Conservation (phyloP, 1,140 invertebrate genomes). For the Nomia melanderi region DNA sequence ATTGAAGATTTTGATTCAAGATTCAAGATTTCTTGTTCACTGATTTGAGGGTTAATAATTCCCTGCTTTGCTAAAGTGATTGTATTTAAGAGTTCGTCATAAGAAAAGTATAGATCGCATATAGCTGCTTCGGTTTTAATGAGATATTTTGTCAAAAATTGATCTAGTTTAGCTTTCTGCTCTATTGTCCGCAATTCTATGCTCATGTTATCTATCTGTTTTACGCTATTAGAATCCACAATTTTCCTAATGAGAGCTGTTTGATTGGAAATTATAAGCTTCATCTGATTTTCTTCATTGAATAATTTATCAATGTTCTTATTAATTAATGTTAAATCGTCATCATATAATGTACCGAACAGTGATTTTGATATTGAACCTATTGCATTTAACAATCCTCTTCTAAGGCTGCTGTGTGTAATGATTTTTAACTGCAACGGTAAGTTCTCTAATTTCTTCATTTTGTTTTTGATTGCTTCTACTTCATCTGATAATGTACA, state of each 20-base stretch:
- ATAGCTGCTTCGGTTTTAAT: too few species aligned
- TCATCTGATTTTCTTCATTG: too few species aligned
- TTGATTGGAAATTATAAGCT: neutral
- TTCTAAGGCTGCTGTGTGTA: neutral
- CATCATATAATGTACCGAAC: neutral
- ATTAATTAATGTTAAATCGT: too few species aligned
- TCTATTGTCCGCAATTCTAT: neutral
- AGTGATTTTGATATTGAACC: neutral
- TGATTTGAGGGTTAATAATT: slow-evolving; percentile 5
- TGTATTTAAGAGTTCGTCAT: slow-evolving; percentile 1
- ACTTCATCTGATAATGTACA: too few species aligned
- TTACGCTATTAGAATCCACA: neutral
- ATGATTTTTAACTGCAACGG: neutral
- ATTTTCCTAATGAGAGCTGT: neutral
- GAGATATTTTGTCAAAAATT: neutral
- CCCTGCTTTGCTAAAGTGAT: neutral
- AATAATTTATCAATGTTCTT: too few species aligned
- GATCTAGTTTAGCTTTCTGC: neutral
- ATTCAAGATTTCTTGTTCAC: neutral
- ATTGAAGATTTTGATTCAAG: neutral
- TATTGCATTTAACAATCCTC: neutral
- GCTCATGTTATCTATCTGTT: neutral
- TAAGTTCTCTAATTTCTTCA: too few species aligned
- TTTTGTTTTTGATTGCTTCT: too few species aligned
- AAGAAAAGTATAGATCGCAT: too few species aligned